phyloP scores from a whole-genome alignment of 2,797 vertebrate species.

The Babyrousa celebensis region DNA sequence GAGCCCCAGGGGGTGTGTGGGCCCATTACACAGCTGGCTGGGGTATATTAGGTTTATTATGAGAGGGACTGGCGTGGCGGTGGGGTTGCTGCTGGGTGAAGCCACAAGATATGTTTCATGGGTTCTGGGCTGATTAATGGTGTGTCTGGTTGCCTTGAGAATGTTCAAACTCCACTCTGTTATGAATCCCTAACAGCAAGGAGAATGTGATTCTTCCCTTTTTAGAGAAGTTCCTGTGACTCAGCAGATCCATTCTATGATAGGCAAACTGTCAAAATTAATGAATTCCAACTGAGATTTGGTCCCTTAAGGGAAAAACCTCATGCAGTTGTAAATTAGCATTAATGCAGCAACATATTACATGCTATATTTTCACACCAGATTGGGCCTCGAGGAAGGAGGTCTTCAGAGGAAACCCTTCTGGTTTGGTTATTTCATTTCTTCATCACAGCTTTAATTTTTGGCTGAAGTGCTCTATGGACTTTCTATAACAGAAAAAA shows the following conservation, averaged over 20 bases:
- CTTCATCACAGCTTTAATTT: constrained; percentile 44
- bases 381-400: background rate
- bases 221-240: constrained; percentile 70
- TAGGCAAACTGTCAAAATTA: constrained; percentile 79
- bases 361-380: accelerated
- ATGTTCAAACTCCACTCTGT: background rate
- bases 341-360: constrained; percentile 37
- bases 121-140: background rate
- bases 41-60: background rate
- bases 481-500: background rate
- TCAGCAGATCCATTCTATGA: constrained; percentile 77
- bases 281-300: constrained; percentile 71
- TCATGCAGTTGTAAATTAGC: background rate
- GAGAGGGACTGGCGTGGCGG: background rate
- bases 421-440: constrained; percentile 38
- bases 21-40: background rate
- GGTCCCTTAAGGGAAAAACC: constrained; percentile 35
- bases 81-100: background rate
- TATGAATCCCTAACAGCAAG: background rate
- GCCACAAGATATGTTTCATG: background rate
- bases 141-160: background rate
- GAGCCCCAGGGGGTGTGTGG: background rate
- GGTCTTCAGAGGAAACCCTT: constrained; percentile 9
- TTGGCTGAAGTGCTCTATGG: background rate
- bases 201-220: background rate